Evolutionary conservation across 1,140 invertebrate species (phyloP), one percentile per base, ranked within the genome.

Genomic region (Drosophila rhopaloa): DNA sequence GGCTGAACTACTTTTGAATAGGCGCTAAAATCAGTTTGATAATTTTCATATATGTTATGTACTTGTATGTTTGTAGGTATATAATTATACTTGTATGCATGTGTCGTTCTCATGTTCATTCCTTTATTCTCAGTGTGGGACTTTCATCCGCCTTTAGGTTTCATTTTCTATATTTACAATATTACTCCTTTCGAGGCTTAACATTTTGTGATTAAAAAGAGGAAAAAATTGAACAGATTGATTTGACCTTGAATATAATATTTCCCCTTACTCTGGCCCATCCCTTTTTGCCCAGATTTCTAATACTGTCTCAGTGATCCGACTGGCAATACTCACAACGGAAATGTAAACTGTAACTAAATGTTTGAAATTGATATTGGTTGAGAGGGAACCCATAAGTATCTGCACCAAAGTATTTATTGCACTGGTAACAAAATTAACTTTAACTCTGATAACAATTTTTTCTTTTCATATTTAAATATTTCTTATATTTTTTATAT

Each of bases 371-470:
- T 57, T 55, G 51, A 37, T 46, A 70, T 40, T 68, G 47, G 32
- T 68, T 68, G 46, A 83, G 32, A 60, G 48, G 65, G 38, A 81
- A 85, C 76, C 70, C 48, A 81, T 50, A 58, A 47, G 51, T 48
- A 67, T 78, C 74, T 82, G 79, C 71, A 71, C 78, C 73, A 80
- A 79, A 62, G 63, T 71, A 84, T 77, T 68, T 78, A 86, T 91
- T 88, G 84, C 83, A 91, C 76, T 91, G 86, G 62, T 89, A 84
- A 88, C 85, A 89, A 89, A 88, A 89, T 62, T 84, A 88, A 84
- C 84, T 84, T 80, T 84, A 84, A 88, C 85, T 81, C 83, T 84
- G 62, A 88, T 88, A 88, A 88, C 82, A 82, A 86, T 83, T 90
- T 79, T 37, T 79, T 44, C 73, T 19, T 43, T 41, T 19, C 37